These are phyloP conservation scores for Ryuthela nishihirai DNA, from an alignment of 2,888 invertebrate species.

Conservation along the genomic window DNA sequence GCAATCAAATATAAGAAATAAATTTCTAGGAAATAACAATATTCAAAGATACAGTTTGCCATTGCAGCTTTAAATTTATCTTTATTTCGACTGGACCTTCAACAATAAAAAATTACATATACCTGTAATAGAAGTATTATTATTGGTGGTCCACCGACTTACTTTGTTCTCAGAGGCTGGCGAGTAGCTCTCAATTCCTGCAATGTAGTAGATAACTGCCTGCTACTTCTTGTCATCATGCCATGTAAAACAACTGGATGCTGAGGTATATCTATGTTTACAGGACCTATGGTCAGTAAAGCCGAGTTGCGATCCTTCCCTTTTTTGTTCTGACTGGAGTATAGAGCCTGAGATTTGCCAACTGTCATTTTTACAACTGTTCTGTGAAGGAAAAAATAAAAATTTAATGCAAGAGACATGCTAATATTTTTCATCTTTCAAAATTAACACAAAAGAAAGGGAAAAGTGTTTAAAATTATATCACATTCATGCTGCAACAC, in stretches of 20 bases:
- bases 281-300: slow-evolving; percentile 78
- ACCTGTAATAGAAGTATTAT: too few relatives aligned
- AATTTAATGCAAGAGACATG: neutral
- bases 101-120: too few relatives aligned
- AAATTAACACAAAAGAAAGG: neutral
- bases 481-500: too few relatives aligned
- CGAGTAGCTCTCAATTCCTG: slow-evolving; percentile 59
- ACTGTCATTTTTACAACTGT: slow-evolving; percentile 91
- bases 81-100: too few relatives aligned
- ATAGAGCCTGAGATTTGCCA: slow-evolving; percentile 86
- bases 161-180: slow-evolving; percentile 34
- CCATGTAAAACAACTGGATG: slow-evolving; percentile 97
- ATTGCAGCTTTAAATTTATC: too few relatives aligned
- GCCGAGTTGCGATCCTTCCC: slow-evolving; percentile 75
- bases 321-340: slow-evolving; percentile 74
- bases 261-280: slow-evolving; percentile 93
- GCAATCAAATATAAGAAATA: too few relatives aligned
- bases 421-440: neutral
- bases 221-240: slow-evolving; percentile 93
- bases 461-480: neutral
- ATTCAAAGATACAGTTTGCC: too few relatives aligned
- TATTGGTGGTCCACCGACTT: neutral
- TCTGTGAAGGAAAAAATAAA: too few relatives aligned
- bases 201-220: slow-evolving; percentile 85
- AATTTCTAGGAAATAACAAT: too few relatives aligned